phyloP scores from a whole-genome alignment of 1,140 invertebrate species.

The Hyles vespertilio region DNA sequence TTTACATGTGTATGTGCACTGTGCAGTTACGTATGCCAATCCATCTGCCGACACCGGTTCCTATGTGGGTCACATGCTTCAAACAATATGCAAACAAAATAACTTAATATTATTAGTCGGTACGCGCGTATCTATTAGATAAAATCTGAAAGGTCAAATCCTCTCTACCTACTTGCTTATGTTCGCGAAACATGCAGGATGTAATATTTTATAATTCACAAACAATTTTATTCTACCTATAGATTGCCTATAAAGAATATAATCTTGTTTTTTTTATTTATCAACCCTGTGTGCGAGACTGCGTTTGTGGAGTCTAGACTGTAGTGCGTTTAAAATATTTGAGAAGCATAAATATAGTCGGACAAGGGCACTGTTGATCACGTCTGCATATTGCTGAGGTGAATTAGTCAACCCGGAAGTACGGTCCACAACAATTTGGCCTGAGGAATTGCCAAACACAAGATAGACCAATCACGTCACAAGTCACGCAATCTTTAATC shows the following conservation, averaged over 20 bases:
- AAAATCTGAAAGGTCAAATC: slow-evolving; percentile 6
- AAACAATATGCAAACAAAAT: slow-evolving; percentile 7
- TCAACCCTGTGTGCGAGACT: neutral
- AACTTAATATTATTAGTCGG: slow-evolving; percentile 5
- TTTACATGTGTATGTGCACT: too few relatives aligned
- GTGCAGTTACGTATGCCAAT: slow-evolving; percentile 2
- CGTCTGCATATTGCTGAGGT: slow-evolving; percentile 5
- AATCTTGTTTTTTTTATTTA: slow-evolving; percentile 1
- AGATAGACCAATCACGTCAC: too few relatives aligned
- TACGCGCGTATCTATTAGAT: slow-evolving; percentile 3
- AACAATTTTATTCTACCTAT: neutral
- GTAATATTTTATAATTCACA: neutral
- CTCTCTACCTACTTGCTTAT: slow-evolving; percentile 1
- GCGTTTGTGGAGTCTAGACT: slow-evolving; percentile 4
- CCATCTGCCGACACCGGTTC: slow-evolving; percentile 3
- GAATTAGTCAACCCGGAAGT: slow-evolving; percentile 5
- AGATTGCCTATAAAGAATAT: neutral
- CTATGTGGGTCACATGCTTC: slow-evolving; percentile 6
- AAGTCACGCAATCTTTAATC: too few relatives aligned
- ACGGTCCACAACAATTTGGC: neutral
- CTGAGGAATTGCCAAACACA: neutral
- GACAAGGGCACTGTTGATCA: slow-evolving; percentile 11
- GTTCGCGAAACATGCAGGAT: neutral
- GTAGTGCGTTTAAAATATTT: slow-evolving; percentile 2
- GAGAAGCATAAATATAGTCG: slow-evolving; percentile 11